A percentile compares a stretch with the other conserved stretches of the same genome.
These are phyloP conservation scores for Cottoperca gobio DNA, from an alignment of 2,797 vertebrate genomes.

Conservation along the genomic window DNA sequence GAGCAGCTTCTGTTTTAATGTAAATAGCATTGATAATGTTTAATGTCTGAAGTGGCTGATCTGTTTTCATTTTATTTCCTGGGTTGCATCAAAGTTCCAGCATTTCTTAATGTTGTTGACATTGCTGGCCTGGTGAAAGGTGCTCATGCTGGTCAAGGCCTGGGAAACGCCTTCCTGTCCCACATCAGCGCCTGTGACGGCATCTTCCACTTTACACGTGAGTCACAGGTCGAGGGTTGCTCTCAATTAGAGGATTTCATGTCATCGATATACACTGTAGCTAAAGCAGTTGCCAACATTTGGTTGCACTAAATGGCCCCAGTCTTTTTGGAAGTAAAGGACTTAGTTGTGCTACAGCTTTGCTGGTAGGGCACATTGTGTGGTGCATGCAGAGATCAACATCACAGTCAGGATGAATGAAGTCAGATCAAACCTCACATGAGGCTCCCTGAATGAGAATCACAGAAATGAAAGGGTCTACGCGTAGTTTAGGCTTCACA, in stretches of 20 bases:
- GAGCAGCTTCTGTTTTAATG: background rate
- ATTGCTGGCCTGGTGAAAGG: constrained; percentile 97
- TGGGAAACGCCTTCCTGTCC: constrained; percentile 97
- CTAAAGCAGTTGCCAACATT: constrained; percentile 12
- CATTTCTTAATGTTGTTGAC: constrained; percentile 96
- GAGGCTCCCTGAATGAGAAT: constrained; percentile 52
- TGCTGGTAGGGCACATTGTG: constrained; percentile 39
- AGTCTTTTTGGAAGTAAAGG: constrained; percentile 24
- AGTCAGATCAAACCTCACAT: constrained; percentile 62
- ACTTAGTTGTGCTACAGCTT: constrained; percentile 11
- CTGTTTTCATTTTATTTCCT: constrained; percentile 17
- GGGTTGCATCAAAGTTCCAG: constrained; percentile 92
- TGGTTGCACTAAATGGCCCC: constrained; percentile 1
- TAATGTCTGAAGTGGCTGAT: background rate
- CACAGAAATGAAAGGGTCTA: constrained; percentile 37
- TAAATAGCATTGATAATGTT: background rate
- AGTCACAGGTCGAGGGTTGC: constrained; percentile 69
- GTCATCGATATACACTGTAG: background rate
- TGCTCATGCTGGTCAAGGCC: constrained; percentile 93
- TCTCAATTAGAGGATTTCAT: background rate
- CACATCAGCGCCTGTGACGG: constrained; percentile 95
- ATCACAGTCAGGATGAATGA: constrained; percentile 52
- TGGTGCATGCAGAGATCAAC: constrained; percentile 55
- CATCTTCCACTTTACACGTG: constrained; percentile 97
- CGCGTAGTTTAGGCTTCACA: constrained; percentile 45